These are phyloP conservation scores for Drosophila longiperda DNA, from an alignment of 2,888 invertebrate genomes.

Conservation along the genomic window DNA sequence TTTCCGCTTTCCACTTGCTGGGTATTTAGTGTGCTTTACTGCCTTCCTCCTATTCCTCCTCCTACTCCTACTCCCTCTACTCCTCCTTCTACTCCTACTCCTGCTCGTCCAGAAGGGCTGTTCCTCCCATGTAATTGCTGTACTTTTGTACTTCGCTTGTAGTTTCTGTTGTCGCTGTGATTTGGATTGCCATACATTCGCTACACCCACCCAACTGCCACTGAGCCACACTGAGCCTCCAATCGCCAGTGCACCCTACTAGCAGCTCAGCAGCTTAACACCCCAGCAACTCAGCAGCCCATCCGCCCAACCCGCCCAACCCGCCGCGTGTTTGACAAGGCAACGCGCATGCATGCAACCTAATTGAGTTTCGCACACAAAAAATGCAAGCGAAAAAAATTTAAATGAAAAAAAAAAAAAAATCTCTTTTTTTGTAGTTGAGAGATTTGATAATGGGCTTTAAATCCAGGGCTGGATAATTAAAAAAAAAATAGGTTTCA, in stretches of 20 bases:
- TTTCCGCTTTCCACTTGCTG: slow-evolving; percentile 81
- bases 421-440: slow-evolving; percentile 35
- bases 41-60: neutral
- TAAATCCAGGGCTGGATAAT: slow-evolving; percentile 31
- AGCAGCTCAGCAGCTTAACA: neutral
- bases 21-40: slow-evolving; percentile 65
- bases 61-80: neutral
- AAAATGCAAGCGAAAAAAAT: slow-evolving; percentile 7
- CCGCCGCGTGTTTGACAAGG: slow-evolving; percentile 74
- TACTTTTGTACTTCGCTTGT: slow-evolving; percentile 67
- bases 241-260: neutral
- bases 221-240: neutral
- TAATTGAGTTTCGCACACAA: slow-evolving; percentile 69
- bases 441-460: slow-evolving; percentile 48
- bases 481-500: slow-evolving; percentile 33
- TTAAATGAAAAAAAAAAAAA: slow-evolving; percentile 9
- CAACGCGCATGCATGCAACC: slow-evolving; percentile 77
- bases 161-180: slow-evolving; percentile 79
- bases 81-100: neutral
- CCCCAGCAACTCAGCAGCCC: neutral
- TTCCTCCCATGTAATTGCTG: slow-evolving; percentile 65
- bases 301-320: slow-evolving; percentile 1
- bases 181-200: slow-evolving; percentile 63
- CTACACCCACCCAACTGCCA: slow-evolving; percentile 5
- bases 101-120: neutral